Evolutionary conservation across 2,888 invertebrate species (phyloP).

Genomic region (Calliphora vomitoria): DNA sequence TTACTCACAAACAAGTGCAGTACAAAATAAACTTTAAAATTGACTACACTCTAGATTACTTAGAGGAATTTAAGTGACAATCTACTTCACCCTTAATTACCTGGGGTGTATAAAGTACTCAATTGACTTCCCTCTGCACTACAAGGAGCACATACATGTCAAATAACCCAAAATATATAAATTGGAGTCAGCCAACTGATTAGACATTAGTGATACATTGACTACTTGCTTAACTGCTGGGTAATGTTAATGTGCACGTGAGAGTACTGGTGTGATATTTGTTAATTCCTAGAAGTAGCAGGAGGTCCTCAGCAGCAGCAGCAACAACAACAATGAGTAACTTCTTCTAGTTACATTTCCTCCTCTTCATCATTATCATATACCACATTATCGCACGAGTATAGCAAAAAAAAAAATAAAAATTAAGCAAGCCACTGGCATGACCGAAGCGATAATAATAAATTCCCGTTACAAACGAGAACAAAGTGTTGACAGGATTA

Average conservation of each 20-base stretch:
- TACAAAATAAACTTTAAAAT: no score
- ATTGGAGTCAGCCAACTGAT: no score
- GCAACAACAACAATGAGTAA: constrained; percentile 24
- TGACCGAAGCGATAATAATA: constrained; percentile 74
- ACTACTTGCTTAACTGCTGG: no score
- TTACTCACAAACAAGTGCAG: no score
- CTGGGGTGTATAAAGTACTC: no score
- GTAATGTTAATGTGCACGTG: background rate
- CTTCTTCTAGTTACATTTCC: constrained; percentile 15
- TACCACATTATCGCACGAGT: constrained; percentile 38
- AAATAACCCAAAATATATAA: no score
- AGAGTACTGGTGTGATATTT: background rate
- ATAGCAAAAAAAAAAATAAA: constrained; percentile 12
- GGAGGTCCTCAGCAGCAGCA: constrained; percentile 33
- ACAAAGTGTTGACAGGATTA: constrained; percentile 72
- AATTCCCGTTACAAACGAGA: constrained; percentile 72
- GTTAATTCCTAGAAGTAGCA: constrained; percentile 41
- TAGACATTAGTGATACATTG: no score
- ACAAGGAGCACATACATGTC: no score
- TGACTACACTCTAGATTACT: no score
- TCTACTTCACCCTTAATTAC: no score
- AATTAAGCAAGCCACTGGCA: constrained; percentile 45
- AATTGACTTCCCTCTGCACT: no score
- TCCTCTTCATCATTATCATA: constrained; percentile 52
- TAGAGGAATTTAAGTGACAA: no score